A percentile compares a stretch with the other conserved stretches of the same genome.
phyloP scores from a whole-genome alignment of 2,113 vertebrate genomes.

The Oreamnos americanus region DNA sequence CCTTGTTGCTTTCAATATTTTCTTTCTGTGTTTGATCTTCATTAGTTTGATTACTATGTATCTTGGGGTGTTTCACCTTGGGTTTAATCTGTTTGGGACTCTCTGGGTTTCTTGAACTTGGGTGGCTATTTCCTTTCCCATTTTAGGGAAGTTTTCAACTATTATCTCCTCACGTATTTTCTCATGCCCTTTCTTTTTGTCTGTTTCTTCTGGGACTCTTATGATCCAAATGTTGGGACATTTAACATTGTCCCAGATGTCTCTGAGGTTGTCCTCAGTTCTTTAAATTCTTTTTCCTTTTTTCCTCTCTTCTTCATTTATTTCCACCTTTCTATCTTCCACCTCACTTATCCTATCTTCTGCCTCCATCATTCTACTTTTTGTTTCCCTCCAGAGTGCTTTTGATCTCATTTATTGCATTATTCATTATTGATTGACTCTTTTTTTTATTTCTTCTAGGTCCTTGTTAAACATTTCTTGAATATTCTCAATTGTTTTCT shows the following conservation, averaged over 20 bases:
- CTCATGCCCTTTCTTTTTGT: not conserved
- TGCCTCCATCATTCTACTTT: not conserved
- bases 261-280: not conserved
- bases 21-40: not conserved
- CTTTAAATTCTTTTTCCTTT: not conserved
- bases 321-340: not conserved
- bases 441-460: not conserved
- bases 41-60: not conserved
- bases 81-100: not conserved
- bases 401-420: not conserved
- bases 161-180: not conserved
- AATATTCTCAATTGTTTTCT: not conserved
- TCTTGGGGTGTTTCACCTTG: not conserved
- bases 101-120: not conserved
- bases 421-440: not conserved
- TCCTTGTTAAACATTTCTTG: not conserved
- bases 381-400: not conserved
- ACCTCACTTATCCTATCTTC: not conserved
- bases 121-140: not conserved
- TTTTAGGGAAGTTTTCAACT: not conserved
- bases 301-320: not conserved
- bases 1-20: not conserved
- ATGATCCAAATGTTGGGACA: not conserved
- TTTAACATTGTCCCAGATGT: not conserved
- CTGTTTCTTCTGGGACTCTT: not conserved